Evolutionary conservation across 1,140 invertebrate genomes (phyloP).

Genomic region (Aleiodes sp.): DNA sequence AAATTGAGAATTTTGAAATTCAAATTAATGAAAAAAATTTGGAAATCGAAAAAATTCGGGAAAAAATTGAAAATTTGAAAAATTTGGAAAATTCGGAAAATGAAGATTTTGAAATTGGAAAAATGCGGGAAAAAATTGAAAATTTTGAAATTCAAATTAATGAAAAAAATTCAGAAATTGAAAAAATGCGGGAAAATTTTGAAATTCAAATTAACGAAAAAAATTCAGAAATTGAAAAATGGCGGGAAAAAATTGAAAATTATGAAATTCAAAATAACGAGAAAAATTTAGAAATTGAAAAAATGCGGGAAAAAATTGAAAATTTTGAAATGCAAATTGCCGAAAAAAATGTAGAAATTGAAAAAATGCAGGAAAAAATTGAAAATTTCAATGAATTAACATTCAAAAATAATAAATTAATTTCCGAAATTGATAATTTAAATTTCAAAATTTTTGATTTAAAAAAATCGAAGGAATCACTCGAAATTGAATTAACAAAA

Average conservation of each 20-base stretch:
- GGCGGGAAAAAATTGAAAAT: conserved; percentile 1
- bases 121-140: conserved; percentile 49
- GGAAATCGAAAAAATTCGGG: conserved; percentile 45
- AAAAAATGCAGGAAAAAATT: conserved; percentile 16
- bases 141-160: conserved; percentile 22
- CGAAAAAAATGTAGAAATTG: background rate
- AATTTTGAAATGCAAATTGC: background rate
- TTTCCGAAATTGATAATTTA: conserved; percentile 25
- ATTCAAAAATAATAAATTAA: conserved; percentile 34
- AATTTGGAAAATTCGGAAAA: background rate
- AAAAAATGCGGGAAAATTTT: conserved; percentile 45
- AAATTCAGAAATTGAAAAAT: background rate
- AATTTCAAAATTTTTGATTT: conserved; percentile 35
- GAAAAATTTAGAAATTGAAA: conserved; percentile 19
- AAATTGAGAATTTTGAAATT: conserved; percentile 49
- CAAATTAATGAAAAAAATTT: no score
- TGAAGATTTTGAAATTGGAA: conserved; percentile 11
- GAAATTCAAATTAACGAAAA: conserved; percentile 23
- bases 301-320: conserved; percentile 29
- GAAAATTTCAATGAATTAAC: conserved; percentile 11
- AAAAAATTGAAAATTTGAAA: background rate
- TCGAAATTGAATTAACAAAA: conserved; percentile 6
- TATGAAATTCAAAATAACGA: background rate
- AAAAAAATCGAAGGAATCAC: conserved; percentile 21
- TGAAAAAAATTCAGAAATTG: conserved; percentile 40